These are phyloP conservation scores for Merops nubicus DNA, from an alignment of 2,113 vertebrate genomes.

Conservation along the genomic window DNA sequence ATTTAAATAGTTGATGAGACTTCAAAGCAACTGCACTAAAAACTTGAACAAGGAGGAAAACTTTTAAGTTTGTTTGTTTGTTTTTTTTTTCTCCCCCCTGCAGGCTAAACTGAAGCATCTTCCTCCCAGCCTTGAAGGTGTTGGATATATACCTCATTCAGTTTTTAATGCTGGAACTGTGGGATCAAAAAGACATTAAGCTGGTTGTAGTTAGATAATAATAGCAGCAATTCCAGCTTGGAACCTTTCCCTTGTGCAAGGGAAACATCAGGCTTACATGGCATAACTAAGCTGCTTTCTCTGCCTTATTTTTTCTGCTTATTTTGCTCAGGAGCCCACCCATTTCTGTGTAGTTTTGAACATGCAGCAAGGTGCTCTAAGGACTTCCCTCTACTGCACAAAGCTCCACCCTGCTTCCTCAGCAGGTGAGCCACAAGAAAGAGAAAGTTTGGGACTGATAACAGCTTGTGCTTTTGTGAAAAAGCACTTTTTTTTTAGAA, in stretches of 20 bases:
- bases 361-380: neutral
- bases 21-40: neutral
- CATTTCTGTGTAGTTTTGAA: neutral
- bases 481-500: too few species aligned
- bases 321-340: neutral
- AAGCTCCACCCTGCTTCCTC: neutral
- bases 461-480: neutral
- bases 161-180: neutral
- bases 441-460: neutral
- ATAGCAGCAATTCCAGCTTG: neutral
- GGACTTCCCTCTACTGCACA: neutral
- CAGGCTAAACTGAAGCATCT: neutral
- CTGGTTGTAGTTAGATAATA: neutral
- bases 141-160: neutral
- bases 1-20: neutral
- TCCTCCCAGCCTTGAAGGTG: neutral
- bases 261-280: neutral
- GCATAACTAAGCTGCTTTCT: neutral
- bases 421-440: neutral
- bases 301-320: neutral
- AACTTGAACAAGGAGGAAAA: neutral
- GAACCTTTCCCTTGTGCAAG: neutral
- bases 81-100: too few species aligned
- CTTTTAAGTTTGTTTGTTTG: too few species aligned
- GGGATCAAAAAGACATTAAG: neutral